Base-by-base conservation (phyloP, 1,140 invertebrate species). In the Dendrolimus kikuchii region DNA sequence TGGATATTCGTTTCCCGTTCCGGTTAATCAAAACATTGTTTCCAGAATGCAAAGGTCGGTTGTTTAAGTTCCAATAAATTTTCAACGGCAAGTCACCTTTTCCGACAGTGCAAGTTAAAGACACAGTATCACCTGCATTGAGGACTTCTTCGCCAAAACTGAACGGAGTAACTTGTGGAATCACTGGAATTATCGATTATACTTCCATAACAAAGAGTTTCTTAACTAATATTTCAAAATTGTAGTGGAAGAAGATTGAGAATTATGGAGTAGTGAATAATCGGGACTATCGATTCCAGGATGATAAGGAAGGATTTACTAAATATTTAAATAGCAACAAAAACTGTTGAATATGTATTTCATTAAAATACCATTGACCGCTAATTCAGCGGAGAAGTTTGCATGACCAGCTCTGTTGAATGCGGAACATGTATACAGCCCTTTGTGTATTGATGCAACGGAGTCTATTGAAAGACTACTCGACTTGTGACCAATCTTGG, bases 401-500 rank as follows among this genome's bases (percentile, higher is more conserved):
- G 89, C 88, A 57, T 87, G 88, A 42, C 92, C 92, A 5, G 92
- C 93, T 51, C 81, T 76, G 80, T 93, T 93, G 42, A 74, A 88
- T 37, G 90, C 92, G 50, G 88, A 88, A 75, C 93, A 95, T 7
- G 93, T 94, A 72, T 94, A 95, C 51, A 91, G 88, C 50, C 92
- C 92, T 36, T 89, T 90, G 77, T 95, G 92, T 61, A 89, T 87
- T 5, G 91, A 90, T 38, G 89, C 89, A 6, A 94, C 92, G 4
- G 91, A 88, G 62, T 94, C 92, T 65, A 95, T 94, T 58, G 90
- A 92, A 49, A 95, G 81, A 57, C 92, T 90, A 78, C 91, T 93
- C 4, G 90, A 79, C 89, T 89, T 89, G 39, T 86, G 86, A 23
- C 89, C 82, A 79, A 89, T 89, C 75, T 87, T 89, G n/a, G 88